A percentile compares a stretch with the other conserved stretches of the same genome.
Conservation (phyloP, 2,113 vertebrate species). For the Hippocampus comes region DNA sequence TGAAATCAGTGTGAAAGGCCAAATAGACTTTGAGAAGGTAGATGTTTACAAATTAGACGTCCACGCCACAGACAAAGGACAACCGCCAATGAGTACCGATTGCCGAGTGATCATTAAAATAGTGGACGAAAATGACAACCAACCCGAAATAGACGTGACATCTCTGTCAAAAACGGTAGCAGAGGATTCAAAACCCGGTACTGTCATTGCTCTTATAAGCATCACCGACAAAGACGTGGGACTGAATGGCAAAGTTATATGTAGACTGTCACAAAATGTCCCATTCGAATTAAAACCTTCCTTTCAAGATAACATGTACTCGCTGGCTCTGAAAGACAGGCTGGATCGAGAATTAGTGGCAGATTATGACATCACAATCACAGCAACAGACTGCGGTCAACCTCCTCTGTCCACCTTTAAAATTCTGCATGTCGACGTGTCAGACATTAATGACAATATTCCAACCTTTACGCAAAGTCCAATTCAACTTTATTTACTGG, state of each 20-base stretch:
- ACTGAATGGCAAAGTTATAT: constrained; percentile 60
- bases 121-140: constrained; percentile 64
- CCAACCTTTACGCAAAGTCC: constrained; percentile 53
- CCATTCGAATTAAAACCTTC: constrained; percentile 68
- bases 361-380: constrained; percentile 54
- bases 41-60: constrained; percentile 53
- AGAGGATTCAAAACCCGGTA: constrained; percentile 60
- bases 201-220: constrained; percentile 65
- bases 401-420: constrained; percentile 46
- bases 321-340: constrained; percentile 39
- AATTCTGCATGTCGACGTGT: constrained; percentile 51
- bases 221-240: constrained; percentile 57
- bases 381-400: constrained; percentile 53
- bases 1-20: constrained; percentile 51
- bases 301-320: constrained; percentile 67
- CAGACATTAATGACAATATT: constrained; percentile 66
- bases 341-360: constrained; percentile 59
- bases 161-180: constrained; percentile 55
- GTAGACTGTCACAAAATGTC: constrained; percentile 31
- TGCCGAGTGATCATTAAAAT: constrained; percentile 62
- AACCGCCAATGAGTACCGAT: constrained; percentile 47
- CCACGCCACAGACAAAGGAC: constrained; percentile 63
- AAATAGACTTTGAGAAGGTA: constrained; percentile 58
- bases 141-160: constrained; percentile 65
- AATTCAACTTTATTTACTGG: constrained; percentile 55